phyloP scores from a whole-genome alignment of 2,113 vertebrate genomes.

The Clupea harengus region DNA sequence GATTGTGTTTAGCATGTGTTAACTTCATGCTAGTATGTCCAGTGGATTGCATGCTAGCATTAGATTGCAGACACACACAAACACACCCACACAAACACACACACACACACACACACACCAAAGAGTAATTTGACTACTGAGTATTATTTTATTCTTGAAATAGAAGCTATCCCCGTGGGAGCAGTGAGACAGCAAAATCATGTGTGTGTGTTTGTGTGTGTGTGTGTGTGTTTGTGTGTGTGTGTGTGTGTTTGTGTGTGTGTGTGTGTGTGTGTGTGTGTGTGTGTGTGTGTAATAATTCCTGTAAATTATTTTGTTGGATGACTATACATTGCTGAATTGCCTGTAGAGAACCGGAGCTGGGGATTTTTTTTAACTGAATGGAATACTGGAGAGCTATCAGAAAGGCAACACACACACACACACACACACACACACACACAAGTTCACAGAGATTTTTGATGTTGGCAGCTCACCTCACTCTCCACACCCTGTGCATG shows the following conservation, averaged over 20 bases:
- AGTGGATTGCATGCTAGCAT: too few species aligned
- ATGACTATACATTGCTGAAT: background rate
- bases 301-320: background rate
- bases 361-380: background rate
- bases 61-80: background rate
- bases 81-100: background rate
- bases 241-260: background rate
- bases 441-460: background rate
- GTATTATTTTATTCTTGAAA: too few species aligned
- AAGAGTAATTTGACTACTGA: too few species aligned
- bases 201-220: background rate
- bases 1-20: background rate
- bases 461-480: slow-evolving; percentile 2
- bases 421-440: background rate
- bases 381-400: background rate
- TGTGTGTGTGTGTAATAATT: background rate
- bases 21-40: background rate
- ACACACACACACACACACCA: slow-evolving; percentile 1
- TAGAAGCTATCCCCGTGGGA: too few species aligned
- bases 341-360: background rate
- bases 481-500: background rate
- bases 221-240: background rate
- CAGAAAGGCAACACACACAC: background rate
- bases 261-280: background rate
- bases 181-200: background rate